phyloP scores from a whole-genome alignment of 2,888 invertebrate genomes.

The Carpatolechia fugitivella region DNA sequence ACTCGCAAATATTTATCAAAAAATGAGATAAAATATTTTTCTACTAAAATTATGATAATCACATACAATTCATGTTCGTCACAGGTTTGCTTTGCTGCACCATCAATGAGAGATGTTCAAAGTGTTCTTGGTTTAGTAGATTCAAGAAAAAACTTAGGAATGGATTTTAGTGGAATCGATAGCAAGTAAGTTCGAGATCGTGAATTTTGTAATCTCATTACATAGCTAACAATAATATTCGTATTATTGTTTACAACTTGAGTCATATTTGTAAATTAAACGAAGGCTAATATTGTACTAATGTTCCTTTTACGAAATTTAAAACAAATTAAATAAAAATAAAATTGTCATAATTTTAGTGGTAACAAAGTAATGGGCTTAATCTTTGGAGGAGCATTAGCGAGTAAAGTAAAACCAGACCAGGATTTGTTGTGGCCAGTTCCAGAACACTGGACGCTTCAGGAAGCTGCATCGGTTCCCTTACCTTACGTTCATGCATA shows the following conservation, averaged over 20 bases:
- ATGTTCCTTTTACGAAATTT: too few relatives aligned
- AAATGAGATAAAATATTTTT: too few relatives aligned
- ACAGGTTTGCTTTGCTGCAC: constrained; percentile 47
- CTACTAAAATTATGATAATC: too few relatives aligned
- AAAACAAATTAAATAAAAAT: too few relatives aligned
- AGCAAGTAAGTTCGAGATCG: constrained; percentile 41
- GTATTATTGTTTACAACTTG: not conserved
- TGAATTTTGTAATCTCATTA: too few relatives aligned
- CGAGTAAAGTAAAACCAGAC: constrained; percentile 78
- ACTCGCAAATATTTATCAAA: too few relatives aligned
- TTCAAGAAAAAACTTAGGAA: constrained; percentile 32
- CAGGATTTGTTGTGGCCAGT: constrained; percentile 79
- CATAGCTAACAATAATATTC: too few relatives aligned
- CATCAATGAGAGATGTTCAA: constrained; percentile 37
- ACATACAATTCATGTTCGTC: too few relatives aligned
- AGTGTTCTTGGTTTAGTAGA: constrained; percentile 27
- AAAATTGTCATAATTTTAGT: constrained; percentile 32
- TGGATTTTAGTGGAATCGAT: constrained; percentile 51
- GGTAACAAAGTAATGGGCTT: constrained; percentile 83
- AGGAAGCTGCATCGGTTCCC: constrained; percentile 87
- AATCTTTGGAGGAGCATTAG: constrained; percentile 69
- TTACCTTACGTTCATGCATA: constrained; percentile 71
- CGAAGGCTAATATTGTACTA: too few relatives aligned
- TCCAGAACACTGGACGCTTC: constrained; percentile 82
- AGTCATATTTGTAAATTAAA: too few relatives aligned